Conservation (phyloP, 2,797 vertebrate species). For the Rhynchotus rufescens region DNA sequence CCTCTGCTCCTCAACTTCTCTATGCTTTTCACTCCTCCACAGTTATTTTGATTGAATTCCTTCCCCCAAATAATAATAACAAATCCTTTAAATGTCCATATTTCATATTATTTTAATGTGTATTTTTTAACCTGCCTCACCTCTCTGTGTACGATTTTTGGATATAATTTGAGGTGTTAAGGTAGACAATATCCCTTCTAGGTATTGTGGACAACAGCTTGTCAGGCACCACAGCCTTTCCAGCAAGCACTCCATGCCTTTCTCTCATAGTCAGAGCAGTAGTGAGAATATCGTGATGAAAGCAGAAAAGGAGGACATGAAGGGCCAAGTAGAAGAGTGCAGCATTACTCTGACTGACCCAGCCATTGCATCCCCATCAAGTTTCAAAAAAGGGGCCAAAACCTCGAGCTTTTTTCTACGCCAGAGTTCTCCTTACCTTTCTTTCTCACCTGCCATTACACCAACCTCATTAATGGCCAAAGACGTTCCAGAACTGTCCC, state of each 20-base stretch:
- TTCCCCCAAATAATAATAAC: not conserved
- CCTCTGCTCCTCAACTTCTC: conserved; percentile 29
- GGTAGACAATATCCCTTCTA: not conserved
- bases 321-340: not conserved
- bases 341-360: not conserved
- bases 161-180: not conserved
- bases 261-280: not conserved
- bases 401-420: not conserved
- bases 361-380: not conserved
- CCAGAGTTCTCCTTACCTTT: not conserved
- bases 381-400: not conserved
- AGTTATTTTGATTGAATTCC: conserved; percentile 42
- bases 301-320: not conserved
- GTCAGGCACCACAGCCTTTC: not conserved
- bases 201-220: not conserved
- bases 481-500: not conserved
- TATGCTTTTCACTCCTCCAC: not conserved
- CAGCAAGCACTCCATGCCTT: not conserved
- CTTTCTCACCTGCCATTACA: not conserved
- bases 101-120: not conserved
- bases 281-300: not conserved
- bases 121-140: not conserved
- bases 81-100: not conserved
- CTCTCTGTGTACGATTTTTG: not conserved
- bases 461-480: not conserved